These are phyloP conservation scores for Apis mellifera DNA, from an alignment of 1,140 invertebrate species.

Conservation along the genomic window Amel_HAv3.1 CM009939.2:4030501-4031000, in stretches of 20 bases:
- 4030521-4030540: no score
- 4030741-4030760: background rate
- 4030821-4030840: background rate
- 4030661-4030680: background rate
- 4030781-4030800: slow-evolving; percentile 9
- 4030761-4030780: slow-evolving; percentile 1
- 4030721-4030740: slow-evolving; percentile 1
- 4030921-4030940: background rate
- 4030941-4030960: background rate
- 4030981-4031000: no score
- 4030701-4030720: background rate
- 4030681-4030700: background rate
- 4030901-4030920: background rate
- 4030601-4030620: background rate
- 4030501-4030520: no score
- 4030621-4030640: background rate
- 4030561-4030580: background rate
- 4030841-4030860: background rate
- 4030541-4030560: background rate
- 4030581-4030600: background rate
- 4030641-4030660: background rate
- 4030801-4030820: background rate
- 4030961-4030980: no score
- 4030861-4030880: background rate
- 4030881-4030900: background rate